Evolutionary conservation across 2,113 vertebrate genomes (phyloP).

Genomic region (Toxostoma redivivum): DNA sequence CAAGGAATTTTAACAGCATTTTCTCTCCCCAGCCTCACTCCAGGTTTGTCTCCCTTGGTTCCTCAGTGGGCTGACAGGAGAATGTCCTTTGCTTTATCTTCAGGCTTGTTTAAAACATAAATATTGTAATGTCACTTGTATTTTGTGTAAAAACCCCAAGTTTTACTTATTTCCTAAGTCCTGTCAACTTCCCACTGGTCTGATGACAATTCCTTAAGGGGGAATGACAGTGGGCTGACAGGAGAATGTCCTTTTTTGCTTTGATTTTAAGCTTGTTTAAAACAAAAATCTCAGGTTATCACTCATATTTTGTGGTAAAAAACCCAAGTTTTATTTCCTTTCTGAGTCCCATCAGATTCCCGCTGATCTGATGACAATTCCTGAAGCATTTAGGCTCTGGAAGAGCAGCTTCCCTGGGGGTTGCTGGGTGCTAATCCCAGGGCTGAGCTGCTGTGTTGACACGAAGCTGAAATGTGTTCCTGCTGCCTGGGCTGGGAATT

Average conservation of each 20-base stretch:
- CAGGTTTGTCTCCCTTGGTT: neutral
- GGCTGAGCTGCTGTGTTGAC: neutral
- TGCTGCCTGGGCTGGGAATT: neutral
- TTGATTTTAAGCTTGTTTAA: neutral
- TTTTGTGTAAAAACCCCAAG: neutral
- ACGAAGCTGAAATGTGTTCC: neutral
- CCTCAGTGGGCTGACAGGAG: neutral
- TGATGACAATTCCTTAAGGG: neutral
- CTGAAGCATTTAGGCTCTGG: neutral
- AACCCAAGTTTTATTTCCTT: neutral
- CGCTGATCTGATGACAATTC: neutral
- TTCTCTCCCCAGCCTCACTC: neutral
- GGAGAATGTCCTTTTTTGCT: neutral
- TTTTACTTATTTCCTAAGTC: neutral
- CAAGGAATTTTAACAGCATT: neutral
- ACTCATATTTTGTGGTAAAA: neutral
- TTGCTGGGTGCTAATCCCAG: neutral
- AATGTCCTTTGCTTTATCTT: neutral
- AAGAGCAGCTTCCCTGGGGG: neutral
- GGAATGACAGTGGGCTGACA: neutral
- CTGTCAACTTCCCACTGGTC: accelerated
- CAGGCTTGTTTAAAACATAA: neutral
- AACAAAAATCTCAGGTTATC: neutral
- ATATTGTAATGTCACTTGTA: neutral
- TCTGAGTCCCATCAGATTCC: neutral